Evolutionary conservation across 1,140 invertebrate species (phyloP).

Genomic region (Ditylenchus dipsaci): DNA sequence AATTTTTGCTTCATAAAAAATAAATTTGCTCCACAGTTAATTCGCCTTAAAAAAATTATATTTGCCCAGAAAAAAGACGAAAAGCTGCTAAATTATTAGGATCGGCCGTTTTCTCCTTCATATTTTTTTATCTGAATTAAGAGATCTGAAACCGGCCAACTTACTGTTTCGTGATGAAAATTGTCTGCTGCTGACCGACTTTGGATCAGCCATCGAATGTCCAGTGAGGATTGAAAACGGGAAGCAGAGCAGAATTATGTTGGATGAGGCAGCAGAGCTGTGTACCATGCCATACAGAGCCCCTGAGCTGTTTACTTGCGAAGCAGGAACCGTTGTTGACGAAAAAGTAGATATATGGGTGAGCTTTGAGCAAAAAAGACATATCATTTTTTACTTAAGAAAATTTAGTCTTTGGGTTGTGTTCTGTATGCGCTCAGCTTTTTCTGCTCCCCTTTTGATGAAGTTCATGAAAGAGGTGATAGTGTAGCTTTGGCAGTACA

Average conservation of each 20-base stretch:
- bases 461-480: conserved; percentile 27
- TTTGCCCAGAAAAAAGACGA: no score
- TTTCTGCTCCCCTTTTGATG: conserved; percentile 30
- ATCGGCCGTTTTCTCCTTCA: not conserved
- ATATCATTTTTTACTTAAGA: not conserved
- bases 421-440: conserved; percentile 31
- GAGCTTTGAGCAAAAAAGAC: not conserved
- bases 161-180: conserved; percentile 18
- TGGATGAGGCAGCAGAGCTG: conserved; percentile 30
- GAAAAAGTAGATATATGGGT: conserved; percentile 35
- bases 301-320: conserved; percentile 30
- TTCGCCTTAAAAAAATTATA: no score
- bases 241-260: conserved; percentile 19
- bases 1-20: no score
- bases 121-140: conserved; percentile 11
- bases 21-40: no score
- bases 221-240: conserved; percentile 20
- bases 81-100: no score
- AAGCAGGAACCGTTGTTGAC: conserved; percentile 19
- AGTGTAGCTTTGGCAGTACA: conserved; percentile 27
- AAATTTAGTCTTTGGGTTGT: conserved; percentile 37
- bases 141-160: conserved; percentile 35
- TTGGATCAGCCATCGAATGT: conserved; percentile 34
- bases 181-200: conserved; percentile 23
- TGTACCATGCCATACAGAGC: conserved; percentile 36